Evolutionary conservation across 2,113 vertebrate species (phyloP), one percentile per base, ranked within the genome.

Genomic region (Platycercus adscitus): DNA sequence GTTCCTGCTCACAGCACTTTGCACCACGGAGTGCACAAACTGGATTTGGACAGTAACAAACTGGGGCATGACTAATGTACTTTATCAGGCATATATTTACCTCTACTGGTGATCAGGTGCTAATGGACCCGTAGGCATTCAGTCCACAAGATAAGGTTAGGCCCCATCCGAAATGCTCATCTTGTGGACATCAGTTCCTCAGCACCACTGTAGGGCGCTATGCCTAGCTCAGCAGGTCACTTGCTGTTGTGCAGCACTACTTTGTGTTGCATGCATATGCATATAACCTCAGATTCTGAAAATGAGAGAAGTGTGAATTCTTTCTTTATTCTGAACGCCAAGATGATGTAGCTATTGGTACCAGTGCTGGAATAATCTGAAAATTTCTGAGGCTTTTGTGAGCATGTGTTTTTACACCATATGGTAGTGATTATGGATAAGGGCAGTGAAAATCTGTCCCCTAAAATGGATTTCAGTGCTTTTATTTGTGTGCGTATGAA

Each of bases 21-120:
- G 4, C 9, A 25, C 7, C 0, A 0, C 7, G 14, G 43, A 55
- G 25, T 55, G 17, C 10, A 29, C 23, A 52, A 33, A 37, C 3
- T 28, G 24, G 15, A 14, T 46, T 50, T 66, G 39, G 41, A 60
- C 13, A 12, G n/a, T 13, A 85, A 56, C 46, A 66, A 53, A 56
- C 17, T 13, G 13, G 15, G 17, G 3, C 1, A 1, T 26, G 33
- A 19, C 17, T 63, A 15, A 11, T 11, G 15, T 69, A 15, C 44
- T 53, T 16, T 8, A 11, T 26, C n/a, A 39, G 39, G 39, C 39
- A 39, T 39, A 39, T 39, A 39, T 39, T 39, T 39, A 39, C 28
- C 13, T 37, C 20, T 75, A 9, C 41, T 21, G 47, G 43, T 4
- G 3, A 44, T 21, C 15, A 56, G 7, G 24, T 28, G 12, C 24